These are phyloP conservation scores for Antheraea mylitta DNA, from an alignment of 1,140 invertebrate species.

Conservation along the genomic window DNA sequence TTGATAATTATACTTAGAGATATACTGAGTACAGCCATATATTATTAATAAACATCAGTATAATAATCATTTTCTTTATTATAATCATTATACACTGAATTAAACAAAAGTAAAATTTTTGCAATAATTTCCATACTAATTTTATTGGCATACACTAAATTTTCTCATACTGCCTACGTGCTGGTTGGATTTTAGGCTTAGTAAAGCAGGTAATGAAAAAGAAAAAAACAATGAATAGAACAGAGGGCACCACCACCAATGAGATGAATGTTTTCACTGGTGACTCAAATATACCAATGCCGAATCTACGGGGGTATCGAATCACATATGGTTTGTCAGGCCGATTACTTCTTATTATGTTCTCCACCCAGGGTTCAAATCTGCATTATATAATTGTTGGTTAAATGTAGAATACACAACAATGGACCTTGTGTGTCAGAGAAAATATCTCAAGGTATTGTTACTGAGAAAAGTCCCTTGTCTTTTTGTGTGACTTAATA, in stretches of 20 bases:
- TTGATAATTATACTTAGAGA: too few species aligned
- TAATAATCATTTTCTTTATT: too few species aligned
- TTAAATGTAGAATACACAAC: neutral
- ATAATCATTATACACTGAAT: too few species aligned
- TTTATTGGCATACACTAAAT: neutral
- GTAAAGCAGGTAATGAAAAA: conserved; percentile 31
- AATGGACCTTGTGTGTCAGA: too few species aligned
- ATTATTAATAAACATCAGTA: too few species aligned
- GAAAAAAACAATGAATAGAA: conserved; percentile 30
- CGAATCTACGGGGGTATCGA: neutral
- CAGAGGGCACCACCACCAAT: conserved; percentile 30
- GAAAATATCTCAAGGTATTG: too few species aligned
- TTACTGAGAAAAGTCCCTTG: too few species aligned
- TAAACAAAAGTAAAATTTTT: too few species aligned
- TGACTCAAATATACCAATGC: neutral
- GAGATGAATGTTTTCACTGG: conserved; percentile 29
- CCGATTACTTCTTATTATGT: neutral
- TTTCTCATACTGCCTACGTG: neutral
- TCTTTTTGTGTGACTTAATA: too few species aligned
- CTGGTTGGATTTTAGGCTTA: neutral
- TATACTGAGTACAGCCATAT: too few species aligned
- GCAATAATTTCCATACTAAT: neutral
- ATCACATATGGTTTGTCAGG: neutral
- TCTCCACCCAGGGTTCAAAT: neutral
- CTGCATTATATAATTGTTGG: neutral